Evolutionary conservation across 2,797 vertebrate genomes (phyloP), one percentile per base, ranked within the genome.

Genomic region (Chelidonichthys spinosus): DNA sequence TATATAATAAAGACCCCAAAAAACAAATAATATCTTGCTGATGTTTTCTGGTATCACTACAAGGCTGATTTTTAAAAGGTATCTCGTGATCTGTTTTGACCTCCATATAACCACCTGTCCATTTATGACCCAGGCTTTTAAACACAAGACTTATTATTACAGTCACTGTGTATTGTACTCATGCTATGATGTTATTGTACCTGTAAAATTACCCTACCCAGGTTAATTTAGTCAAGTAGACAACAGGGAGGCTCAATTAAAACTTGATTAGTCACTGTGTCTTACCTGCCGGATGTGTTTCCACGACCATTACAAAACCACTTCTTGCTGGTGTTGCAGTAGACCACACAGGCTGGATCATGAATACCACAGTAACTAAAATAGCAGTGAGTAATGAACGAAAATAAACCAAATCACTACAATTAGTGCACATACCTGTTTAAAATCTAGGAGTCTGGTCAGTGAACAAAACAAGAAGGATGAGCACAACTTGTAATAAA

Each of bases 271-370:
- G 47, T 69, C 18, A 3, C 14, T 60, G 18, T n/a, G 56, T 61
- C 32, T 76, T 90, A 99, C 97, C 97, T 99, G 93, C 97, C 97
- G 58, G 97, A 99, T 59, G 97, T 98, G 88, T 99, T 99, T 0
- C 97, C 97, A 83, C 97, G 97, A 3, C 97, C 97, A 0, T 98
- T 99, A 77, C 97, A 99, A 91, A 99, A 99, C 97, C 97, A 99
- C 86, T 98, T 99, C 86, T 99, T 99, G 94, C 97, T 98, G 88
- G 97, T 98, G 88, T 99, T 98, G 85, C 97, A 99, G 91, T 98
- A 99, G 70, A 98, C 97, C 80, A 99, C 97, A 68, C 97, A 98
- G 40, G 97, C 97, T 56, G 97, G 97, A 88, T 99, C 97, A 35
- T 99, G 97, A 90, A 99, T 99, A 10, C 97, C 97, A 78, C 97